These are phyloP conservation scores for Dendrolimus pini DNA, from an alignment of 2,888 invertebrate species.

Conservation along the genomic window DNA sequence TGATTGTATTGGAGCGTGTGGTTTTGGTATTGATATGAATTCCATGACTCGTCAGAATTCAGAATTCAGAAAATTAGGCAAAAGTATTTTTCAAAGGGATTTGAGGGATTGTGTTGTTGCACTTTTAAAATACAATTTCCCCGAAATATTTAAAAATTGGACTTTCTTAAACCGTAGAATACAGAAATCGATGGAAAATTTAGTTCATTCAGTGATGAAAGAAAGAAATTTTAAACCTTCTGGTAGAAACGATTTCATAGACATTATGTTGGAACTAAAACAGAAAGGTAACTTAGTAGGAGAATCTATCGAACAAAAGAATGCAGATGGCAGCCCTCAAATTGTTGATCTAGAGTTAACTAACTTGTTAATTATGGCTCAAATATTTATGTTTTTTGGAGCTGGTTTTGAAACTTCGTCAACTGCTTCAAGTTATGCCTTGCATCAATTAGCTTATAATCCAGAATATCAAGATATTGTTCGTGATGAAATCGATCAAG, in stretches of 20 bases:
- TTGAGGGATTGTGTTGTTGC: constrained; percentile 6
- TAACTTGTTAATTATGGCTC: constrained; percentile 19
- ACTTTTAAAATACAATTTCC: constrained; percentile 8
- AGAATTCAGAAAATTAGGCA: constrained; percentile 6
- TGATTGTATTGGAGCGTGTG: constrained; percentile 31
- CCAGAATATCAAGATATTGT: constrained; percentile 34
- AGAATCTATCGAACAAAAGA: constrained; percentile 16
- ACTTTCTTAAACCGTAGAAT: constrained; percentile 8
- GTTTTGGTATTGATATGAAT: constrained; percentile 25
- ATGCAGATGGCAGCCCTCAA: constrained; percentile 16
- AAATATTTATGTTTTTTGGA: constrained; percentile 25
- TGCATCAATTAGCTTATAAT: constrained; percentile 32
- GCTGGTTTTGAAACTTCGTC: constrained; percentile 33
- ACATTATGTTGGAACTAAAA: constrained; percentile 25
- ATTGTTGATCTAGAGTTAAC: constrained; percentile 15
- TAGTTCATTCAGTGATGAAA: constrained; percentile 9
- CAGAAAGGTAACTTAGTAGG: constrained; percentile 16
- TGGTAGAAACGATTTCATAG: constrained; percentile 28
- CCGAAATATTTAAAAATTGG: constrained; percentile 4
- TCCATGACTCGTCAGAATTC: constrained; percentile 7
- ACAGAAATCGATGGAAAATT: constrained; percentile 8
- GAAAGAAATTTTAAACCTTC: constrained; percentile 21
- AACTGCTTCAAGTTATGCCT: constrained; percentile 27
- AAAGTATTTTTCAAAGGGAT: constrained; percentile 10
- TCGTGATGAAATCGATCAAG: constrained; percentile 33